Evolutionary conservation across 2,888 invertebrate species (phyloP), one percentile per base, ranked within the genome.

Genomic region (Tiphia femorata): DNA sequence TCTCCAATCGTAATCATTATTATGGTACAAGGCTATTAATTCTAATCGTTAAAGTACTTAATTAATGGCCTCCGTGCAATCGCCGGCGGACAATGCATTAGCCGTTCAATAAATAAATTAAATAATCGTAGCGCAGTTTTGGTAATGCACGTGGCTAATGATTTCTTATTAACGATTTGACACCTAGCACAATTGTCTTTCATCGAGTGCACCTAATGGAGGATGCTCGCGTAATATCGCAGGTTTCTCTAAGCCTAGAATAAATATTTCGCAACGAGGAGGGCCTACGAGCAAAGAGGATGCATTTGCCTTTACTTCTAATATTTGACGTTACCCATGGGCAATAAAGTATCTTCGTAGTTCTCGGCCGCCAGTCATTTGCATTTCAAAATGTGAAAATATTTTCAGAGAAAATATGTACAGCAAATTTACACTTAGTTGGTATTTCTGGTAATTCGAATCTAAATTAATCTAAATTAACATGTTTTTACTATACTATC

Each of bases 161-260:
- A 7, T 7, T n/a, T n/a, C n/a, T n/a, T n/a, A n/a, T n/a, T n/a
- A n/a, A n/a, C n/a, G n/a, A 14, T 33, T 12, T 8, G 8, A 14
- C 33, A 8, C n/a, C n/a, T 33, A n/a, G 4, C 33, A 33, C 14
- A 3, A 14, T 14, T 14, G 12, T 5, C 12, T 33, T 33, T 33
- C 33, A 8, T 33, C 12, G 12, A 33, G 12, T 17, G 23, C 17
- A 14, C 17, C n/a, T n/a, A n/a, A n/a, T n/a, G 38, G 40, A 21
- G 30, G 27, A 53, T 47, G 49, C 46, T 49, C 41, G 17, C 35
- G 21, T 20, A 44, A 30, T 33, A 49, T 29, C 14, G 19, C 46
- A 25, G 27, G n/a, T n/a, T 19, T 16, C 10, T 48, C 56, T 62
- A 60, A 38, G 20, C 53, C 60, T 62, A 60, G 44, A 62, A 62